Conservation (phyloP, 2,797 vertebrate genomes). For the Melanotaenia nigrans region DNA sequence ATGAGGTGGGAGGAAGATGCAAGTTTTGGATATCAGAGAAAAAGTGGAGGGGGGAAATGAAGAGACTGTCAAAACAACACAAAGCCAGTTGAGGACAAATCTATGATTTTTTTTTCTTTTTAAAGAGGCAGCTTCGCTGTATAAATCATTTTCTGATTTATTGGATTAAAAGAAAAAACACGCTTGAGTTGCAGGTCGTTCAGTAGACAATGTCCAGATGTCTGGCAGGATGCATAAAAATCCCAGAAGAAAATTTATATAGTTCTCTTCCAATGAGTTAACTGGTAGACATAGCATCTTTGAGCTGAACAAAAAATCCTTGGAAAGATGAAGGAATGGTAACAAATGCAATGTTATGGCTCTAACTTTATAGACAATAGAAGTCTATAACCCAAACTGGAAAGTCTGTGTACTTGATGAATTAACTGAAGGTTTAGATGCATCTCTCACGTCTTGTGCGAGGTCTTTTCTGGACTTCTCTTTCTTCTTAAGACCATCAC, state of each 20-base stretch:
- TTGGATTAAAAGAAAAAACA: constrained; percentile 48
- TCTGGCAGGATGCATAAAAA: constrained; percentile 58
- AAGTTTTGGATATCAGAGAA: constrained; percentile 30
- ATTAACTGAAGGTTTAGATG: background rate
- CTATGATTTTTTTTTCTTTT: constrained; percentile 27
- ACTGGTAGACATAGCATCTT: constrained; percentile 34
- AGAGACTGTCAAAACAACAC: constrained; percentile 18
- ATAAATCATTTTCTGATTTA: constrained; percentile 61
- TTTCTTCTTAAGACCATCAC: background rate
- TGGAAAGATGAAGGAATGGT: background rate
- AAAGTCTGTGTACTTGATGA: background rate
- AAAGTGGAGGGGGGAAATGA: constrained; percentile 11
- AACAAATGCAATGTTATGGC: background rate
- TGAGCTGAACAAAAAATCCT: constrained; percentile 7
- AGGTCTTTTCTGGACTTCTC: background rate
- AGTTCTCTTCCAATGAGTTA: constrained; percentile 46
- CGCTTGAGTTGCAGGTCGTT: constrained; percentile 70
- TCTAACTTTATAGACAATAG: background rate
- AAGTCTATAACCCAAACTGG: background rate
- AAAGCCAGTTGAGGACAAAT: constrained; percentile 8
- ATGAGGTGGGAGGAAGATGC: constrained; percentile 6
- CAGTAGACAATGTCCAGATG: constrained; percentile 78
- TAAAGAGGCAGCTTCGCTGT: constrained; percentile 45
- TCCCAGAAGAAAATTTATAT: constrained; percentile 23
- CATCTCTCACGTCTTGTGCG: background rate